These are phyloP conservation scores for Alces alces DNA, from an alignment of 2,113 vertebrate species.

Conservation along the genomic window DNA sequence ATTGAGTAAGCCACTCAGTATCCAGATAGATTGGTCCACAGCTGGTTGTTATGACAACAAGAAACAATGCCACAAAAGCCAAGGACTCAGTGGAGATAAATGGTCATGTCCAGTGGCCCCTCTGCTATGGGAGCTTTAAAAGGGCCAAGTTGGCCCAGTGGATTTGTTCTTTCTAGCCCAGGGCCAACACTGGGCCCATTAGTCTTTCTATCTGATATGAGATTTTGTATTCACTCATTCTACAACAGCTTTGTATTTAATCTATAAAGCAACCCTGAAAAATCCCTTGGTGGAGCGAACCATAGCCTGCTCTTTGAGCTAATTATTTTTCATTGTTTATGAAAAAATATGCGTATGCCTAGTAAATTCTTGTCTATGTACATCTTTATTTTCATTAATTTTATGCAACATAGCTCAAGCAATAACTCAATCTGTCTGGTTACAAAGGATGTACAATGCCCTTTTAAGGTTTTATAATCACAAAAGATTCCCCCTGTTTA, in stretches of 20 bases:
- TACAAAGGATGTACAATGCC: slow-evolving; percentile 13
- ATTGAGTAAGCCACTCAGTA: not conserved
- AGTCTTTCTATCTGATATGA: slow-evolving; percentile 33
- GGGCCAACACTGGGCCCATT: not conserved
- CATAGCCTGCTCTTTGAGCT: slow-evolving; percentile 1
- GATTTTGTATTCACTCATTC: slow-evolving; percentile 46
- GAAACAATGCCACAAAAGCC: slow-evolving; percentile 27
- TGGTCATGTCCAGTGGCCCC: not conserved
- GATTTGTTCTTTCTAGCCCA: slow-evolving; percentile 42
- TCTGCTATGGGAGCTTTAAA: slow-evolving; percentile 29
- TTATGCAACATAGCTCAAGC: slow-evolving; percentile 23
- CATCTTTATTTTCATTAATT: slow-evolving; percentile 59
- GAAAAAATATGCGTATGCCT: slow-evolving; percentile 34
- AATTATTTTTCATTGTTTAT: slow-evolving; percentile 55
- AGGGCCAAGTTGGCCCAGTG: not conserved
- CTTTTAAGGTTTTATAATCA: slow-evolving; percentile 23
- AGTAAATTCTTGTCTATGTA: slow-evolving; percentile 28
- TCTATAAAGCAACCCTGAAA: slow-evolving; percentile 48
- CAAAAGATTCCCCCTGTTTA: slow-evolving; percentile 33
- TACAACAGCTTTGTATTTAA: slow-evolving; percentile 40
- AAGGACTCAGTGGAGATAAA: slow-evolving; percentile 33
- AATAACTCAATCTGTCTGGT: not conserved
- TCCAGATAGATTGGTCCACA: not conserved
- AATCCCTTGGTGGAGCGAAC: slow-evolving; percentile 27
- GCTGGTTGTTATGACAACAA: slow-evolving; percentile 47